These are phyloP conservation scores for Tokudaia muenninki DNA, from an alignment of 2,797 vertebrate genomes.

Conservation along the genomic window DNA sequence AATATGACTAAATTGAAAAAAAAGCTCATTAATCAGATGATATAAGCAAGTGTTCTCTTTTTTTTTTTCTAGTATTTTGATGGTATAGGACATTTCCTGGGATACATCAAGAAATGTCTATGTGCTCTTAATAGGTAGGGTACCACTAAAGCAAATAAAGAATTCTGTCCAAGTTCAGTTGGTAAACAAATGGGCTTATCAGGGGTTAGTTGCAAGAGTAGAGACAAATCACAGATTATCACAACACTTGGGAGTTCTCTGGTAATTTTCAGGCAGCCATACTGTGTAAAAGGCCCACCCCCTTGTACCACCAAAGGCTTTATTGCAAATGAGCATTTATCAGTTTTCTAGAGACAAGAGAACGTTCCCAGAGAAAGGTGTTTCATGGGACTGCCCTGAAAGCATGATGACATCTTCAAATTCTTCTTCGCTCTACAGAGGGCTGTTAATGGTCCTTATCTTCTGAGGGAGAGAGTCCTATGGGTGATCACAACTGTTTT, in stretches of 20 bases:
- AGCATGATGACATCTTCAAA: not conserved
- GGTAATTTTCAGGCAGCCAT: not conserved
- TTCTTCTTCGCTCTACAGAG: not conserved
- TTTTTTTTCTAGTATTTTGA: slow-evolving; percentile 12
- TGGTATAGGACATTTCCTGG: not conserved
- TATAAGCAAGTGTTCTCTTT: not conserved
- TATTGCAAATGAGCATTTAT: not conserved
- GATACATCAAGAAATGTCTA: not conserved
- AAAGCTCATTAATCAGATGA: not conserved
- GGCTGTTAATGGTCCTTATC: too few relatives aligned
- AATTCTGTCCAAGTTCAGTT: not conserved
- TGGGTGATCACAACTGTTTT: not conserved
- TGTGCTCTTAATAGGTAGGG: not conserved
- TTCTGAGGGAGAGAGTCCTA: not conserved
- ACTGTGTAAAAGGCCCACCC: not conserved
- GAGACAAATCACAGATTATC: too few relatives aligned
- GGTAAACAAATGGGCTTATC: not conserved
- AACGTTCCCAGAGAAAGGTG: not conserved
- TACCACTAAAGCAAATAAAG: not conserved
- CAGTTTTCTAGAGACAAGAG: not conserved
- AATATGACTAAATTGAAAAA: not conserved
- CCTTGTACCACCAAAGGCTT: not conserved
- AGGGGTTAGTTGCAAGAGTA: not conserved
- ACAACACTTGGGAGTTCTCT: not conserved
- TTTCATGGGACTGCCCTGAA: not conserved